Evolutionary conservation across 2,888 invertebrate species (phyloP).

Genomic region (Mystacides longicornis): DNA sequence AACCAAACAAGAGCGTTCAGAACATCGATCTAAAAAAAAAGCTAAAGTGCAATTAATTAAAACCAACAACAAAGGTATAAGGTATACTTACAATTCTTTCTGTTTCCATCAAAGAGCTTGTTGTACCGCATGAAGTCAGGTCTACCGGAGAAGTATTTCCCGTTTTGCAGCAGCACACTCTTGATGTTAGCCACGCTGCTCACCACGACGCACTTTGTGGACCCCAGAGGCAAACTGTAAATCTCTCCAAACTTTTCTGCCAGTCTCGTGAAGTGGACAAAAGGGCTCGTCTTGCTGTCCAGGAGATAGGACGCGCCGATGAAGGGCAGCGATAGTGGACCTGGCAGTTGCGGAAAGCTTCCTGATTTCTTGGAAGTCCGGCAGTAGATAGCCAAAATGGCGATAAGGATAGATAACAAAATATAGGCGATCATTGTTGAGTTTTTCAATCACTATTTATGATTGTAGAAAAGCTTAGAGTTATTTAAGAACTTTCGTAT

Average conservation of each 20-base stretch:
- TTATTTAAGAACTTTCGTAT: background rate
- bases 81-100: constrained; percentile 74
- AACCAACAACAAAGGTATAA: no score
- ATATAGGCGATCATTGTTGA: constrained; percentile 7
- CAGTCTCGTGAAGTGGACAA: constrained; percentile 63
- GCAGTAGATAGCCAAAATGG: background rate
- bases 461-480: background rate
- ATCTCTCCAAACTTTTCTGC: constrained; percentile 65
- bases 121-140: constrained; percentile 77
- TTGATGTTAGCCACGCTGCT: constrained; percentile 64
- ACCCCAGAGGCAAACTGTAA: constrained; percentile 61
- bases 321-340: constrained; percentile 58
- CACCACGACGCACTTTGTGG: constrained; percentile 63
- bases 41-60: no score
- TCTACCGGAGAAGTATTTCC: constrained; percentile 74
- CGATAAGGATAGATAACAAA: constrained; percentile 9
- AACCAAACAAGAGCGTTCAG: no score
- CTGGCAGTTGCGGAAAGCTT: constrained; percentile 46
- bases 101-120: constrained; percentile 73
- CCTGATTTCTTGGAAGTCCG: background rate
- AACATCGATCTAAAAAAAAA: no score
- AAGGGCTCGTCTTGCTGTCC: constrained; percentile 55
- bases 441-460: background rate
- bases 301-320: constrained; percentile 65
- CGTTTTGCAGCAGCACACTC: constrained; percentile 71